Evolutionary conservation across 1,140 invertebrate genomes (phyloP).

Genomic region (Planococcus citri): DNA sequence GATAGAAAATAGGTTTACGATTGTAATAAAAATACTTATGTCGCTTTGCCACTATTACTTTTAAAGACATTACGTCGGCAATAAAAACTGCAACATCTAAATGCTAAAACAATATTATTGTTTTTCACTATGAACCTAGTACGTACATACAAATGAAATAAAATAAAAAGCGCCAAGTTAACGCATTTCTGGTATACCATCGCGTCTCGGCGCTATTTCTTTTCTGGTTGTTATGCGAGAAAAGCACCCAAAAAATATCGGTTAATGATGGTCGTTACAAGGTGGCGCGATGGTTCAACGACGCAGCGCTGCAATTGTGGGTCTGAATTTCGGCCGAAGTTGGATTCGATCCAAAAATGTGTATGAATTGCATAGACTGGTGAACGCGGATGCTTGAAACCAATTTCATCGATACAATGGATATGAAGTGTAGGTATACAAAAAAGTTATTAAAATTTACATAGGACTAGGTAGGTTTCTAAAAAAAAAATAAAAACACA

Average conservation of each 20-base stretch:
- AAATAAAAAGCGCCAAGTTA: too few relatives aligned
- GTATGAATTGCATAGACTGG: not conserved
- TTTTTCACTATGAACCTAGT: not conserved
- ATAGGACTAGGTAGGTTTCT: too few relatives aligned
- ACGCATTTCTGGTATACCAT: too few relatives aligned
- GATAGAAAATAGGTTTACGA: conserved; percentile 7
- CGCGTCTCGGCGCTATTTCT: too few relatives aligned
- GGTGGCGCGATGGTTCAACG: too few relatives aligned
- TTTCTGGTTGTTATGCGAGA: not conserved
- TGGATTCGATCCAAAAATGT: not conserved
- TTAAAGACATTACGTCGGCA: not conserved
- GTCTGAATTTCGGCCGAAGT: not conserved
- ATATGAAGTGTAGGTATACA: too few relatives aligned
- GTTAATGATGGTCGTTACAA: too few relatives aligned
- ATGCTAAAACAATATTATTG: conserved; percentile 8
- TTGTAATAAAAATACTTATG: conserved; percentile 4
- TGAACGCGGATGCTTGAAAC: too few relatives aligned
- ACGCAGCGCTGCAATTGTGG: not conserved
- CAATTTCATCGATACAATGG: too few relatives aligned
- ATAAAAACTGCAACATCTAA: conserved; percentile 7
- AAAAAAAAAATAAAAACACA: too few relatives aligned
- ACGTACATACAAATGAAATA: not conserved
- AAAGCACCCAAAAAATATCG: not conserved
- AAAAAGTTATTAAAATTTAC: too few relatives aligned
- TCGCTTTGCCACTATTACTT: not conserved